Evolutionary conservation across 2,797 vertebrate genomes (phyloP), one percentile per base, ranked within the genome.

Genomic region (Myiotriccus ornatus): DNA sequence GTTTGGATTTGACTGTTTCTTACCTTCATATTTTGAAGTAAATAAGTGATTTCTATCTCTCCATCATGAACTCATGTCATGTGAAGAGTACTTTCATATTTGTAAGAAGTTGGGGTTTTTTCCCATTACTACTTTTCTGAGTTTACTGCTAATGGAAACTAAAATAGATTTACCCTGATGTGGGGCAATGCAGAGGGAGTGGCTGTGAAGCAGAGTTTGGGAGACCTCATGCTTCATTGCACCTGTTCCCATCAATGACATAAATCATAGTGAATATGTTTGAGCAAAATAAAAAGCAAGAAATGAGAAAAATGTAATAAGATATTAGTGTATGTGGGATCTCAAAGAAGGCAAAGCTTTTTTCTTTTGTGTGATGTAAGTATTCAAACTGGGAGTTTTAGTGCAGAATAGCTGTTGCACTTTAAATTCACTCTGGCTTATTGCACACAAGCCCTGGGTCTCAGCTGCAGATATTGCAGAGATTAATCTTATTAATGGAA

Each of bases 401-500:
- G 67, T 76, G 32, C 24, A 59, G 44, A 76, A 39, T 88, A 89
- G 82, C 86, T 94, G 70, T 93, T 91, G 74, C 70, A 67, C 88
- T 93, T 93, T 35, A 82, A 86, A 95, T 83, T 94, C 87, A 84
- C 44, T 10, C 46, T 93, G 65, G n/a, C 27, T 89, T 81, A 81
- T 73, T 93, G 57, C 55, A 35, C 41, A 34, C 65, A 94, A 84
- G 70, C 55, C 80, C 49, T 84, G 95, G 84, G 87, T 95, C 92
- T 97, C 95, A 97, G 93, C 96, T 97, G 89, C 84, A 97, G 90
- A 96, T 96, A 96, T 94, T 97, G 50, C 75, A 90, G 81, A 97
- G 93, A 96, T 97, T 97, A 96, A 93, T 97, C 93, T 96, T 96
- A 97, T 97, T 97, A 97, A 96, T 96, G 77, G 80, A 76, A 91